Evolutionary conservation across 2,797 vertebrate species (phyloP), one percentile per base, ranked within the genome.

Genomic region (Acanthurus lineatus): DNA sequence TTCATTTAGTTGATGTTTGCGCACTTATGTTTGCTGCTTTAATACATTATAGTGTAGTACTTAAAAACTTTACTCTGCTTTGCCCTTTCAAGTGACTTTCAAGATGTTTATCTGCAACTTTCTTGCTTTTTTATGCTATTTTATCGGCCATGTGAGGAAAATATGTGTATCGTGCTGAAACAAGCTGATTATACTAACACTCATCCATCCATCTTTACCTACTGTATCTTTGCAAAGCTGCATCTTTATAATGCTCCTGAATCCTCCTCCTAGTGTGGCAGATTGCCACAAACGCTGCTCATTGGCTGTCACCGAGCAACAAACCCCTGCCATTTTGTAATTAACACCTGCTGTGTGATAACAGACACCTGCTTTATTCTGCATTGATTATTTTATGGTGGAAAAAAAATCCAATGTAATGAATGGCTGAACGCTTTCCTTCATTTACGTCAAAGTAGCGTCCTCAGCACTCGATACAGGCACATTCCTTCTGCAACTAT

Each of bases 281-380:
- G 64, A 65, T 69, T 87, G 89, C 81, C 68, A 67, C 57, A 49
- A 35, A 79, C 44, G 14, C 73, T 58, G 54, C 79, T 85, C 70
- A 69, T 72, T 76, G 87, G 74, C 77, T 40, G 67, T 71, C 81
- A 63, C 63, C 1, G 57, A 77, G 82, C 66, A 40, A 45, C 89
- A 73, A 86, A 84, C 86, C 91, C 89, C 90, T 91, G 85, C 83
- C 59, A 56, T 69, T 81, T 68, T 16, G 49, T 86, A 81, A 86
- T 88, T 80, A 88, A 81, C 86, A 90, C 85, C 89, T 90, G 91
- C 83, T 84, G 79, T 54, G 80, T 32, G 65, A 82, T 73, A 81
- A 85, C 80, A 52, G 70, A 77, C 89, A 89, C 85, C 86, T 91
- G 90, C 77, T 86, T 81, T 77, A 20, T 57, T 51, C 48, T 20